These are phyloP conservation scores for Ochotona princeps DNA, from an alignment of 2,113 vertebrate genomes.

Conservation along the genomic window DNA sequence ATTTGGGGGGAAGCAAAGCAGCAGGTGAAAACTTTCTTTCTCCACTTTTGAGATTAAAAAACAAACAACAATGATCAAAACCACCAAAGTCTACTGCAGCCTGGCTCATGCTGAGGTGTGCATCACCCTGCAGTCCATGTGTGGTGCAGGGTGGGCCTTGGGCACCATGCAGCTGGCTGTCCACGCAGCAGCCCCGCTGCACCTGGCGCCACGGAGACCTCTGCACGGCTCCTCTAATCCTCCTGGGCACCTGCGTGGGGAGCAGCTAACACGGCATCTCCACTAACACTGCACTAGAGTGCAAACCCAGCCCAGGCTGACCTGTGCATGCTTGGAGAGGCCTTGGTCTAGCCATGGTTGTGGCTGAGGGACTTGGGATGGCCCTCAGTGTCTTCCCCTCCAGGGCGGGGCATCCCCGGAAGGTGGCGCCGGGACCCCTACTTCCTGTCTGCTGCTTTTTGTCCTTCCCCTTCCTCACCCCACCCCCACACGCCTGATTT, in stretches of 20 bases:
- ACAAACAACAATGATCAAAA: too few species aligned
- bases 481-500: background rate
- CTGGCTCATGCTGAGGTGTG: rapidly evolving
- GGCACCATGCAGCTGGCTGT: background rate
- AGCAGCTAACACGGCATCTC: background rate
- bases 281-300: background rate
- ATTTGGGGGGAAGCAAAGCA: too few species aligned
- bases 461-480: background rate
- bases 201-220: background rate
- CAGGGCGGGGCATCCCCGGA: background rate
- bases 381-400: too few species aligned
- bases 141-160: too few species aligned
- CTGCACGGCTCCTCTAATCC: background rate
- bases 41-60: too few species aligned
- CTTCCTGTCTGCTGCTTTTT: background rate
- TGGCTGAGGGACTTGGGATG: background rate
- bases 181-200: background rate
- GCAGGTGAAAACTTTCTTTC: too few species aligned
- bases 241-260: background rate
- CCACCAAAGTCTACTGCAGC: background rate
- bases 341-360: background rate
- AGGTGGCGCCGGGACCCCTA: background rate
- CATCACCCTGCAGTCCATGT: background rate
- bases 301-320: background rate
- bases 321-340: background rate